These are phyloP conservation scores for Monomorium pharaonis DNA, from an alignment of 1,140 invertebrate genomes.

Conservation along the genomic window DNA sequence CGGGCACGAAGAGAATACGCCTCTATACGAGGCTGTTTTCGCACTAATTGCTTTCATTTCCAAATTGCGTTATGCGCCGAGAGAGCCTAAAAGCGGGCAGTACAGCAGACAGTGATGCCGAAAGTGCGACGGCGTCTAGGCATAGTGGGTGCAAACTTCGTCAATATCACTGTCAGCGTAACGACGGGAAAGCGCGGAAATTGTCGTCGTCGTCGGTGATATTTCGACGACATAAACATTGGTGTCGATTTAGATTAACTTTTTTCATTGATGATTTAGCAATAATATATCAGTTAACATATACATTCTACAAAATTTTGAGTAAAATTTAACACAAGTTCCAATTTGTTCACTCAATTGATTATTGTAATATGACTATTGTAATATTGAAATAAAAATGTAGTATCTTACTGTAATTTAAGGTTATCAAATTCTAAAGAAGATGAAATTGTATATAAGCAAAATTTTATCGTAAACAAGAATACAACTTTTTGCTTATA, in stretches of 20 bases:
- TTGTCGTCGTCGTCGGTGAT: not conserved
- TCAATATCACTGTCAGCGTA: conserved; percentile 27
- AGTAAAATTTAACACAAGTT: no score
- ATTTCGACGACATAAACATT: not conserved
- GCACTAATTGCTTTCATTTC: conserved; percentile 68
- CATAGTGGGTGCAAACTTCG: conserved; percentile 43
- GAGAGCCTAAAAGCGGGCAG: conserved; percentile 67
- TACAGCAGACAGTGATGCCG: conserved; percentile 39
- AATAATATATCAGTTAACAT: not conserved
- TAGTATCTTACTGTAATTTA: no score
- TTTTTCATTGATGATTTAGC: not conserved
- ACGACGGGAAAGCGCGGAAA: not conserved
- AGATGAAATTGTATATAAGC: no score
- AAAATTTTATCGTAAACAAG: no score
- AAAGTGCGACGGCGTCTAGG: conserved; percentile 27
- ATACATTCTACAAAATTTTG: no score
- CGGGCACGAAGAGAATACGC: conserved; percentile 29
- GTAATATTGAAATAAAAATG: no score
- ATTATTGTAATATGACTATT: no score
- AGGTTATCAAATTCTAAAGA: no score
- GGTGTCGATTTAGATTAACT: not conserved
- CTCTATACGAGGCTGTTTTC: conserved; percentile 60
- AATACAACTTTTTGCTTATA: no score
- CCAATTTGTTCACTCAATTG: no score
- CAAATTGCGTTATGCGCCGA: conserved; percentile 49